These are phyloP conservation scores for Palythoa grandiflora DNA, from an alignment of 92 coral and sea anemone genomes.

Conservation along the genomic window DNA sequence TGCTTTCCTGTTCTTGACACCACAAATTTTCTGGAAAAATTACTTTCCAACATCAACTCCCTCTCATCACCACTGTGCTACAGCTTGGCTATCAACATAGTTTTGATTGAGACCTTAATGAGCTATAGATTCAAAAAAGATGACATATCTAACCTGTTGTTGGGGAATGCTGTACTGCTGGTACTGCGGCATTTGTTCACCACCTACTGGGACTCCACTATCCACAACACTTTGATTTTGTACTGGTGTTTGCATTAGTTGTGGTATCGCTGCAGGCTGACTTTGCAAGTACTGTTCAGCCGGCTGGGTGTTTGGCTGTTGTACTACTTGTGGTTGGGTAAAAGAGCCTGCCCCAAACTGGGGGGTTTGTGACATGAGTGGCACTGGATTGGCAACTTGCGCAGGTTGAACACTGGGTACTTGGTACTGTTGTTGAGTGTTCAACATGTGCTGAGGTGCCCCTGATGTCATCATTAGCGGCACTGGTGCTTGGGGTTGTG, in stretches of 20 bases:
- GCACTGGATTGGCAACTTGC: conserved; percentile 23
- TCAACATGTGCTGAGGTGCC: conserved; percentile 15
- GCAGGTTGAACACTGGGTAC: conserved; percentile 19
- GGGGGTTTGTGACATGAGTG: conserved; percentile 37
- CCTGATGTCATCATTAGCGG: conserved; percentile 43
- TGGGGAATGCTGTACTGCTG: conserved; percentile 21
- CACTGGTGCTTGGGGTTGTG: conserved; percentile 11
- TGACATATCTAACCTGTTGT: conserved; percentile 17
- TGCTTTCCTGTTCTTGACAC: too few species aligned
- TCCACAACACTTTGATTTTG: conserved; percentile 32
- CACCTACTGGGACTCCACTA: not conserved
- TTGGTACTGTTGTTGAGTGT: conserved; percentile 26
- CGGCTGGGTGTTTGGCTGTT: conserved; percentile 30
- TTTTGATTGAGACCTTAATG: too few species aligned
- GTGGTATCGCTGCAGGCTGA: conserved; percentile 7
- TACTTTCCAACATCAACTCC: too few species aligned
- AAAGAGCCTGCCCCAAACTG: conserved; percentile 29
- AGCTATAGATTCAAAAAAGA: too few species aligned
- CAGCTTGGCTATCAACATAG: too few species aligned
- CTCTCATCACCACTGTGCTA: too few species aligned
- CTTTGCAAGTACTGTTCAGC: conserved; percentile 15
- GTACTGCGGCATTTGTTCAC: conserved; percentile 29
- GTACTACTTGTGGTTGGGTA: conserved; percentile 27
- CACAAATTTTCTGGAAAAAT: too few species aligned
- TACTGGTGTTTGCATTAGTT: conserved; percentile 30